Base-by-base conservation (phyloP, 2,888 invertebrate genomes). In the Bhutanitis thaidina region DNA sequence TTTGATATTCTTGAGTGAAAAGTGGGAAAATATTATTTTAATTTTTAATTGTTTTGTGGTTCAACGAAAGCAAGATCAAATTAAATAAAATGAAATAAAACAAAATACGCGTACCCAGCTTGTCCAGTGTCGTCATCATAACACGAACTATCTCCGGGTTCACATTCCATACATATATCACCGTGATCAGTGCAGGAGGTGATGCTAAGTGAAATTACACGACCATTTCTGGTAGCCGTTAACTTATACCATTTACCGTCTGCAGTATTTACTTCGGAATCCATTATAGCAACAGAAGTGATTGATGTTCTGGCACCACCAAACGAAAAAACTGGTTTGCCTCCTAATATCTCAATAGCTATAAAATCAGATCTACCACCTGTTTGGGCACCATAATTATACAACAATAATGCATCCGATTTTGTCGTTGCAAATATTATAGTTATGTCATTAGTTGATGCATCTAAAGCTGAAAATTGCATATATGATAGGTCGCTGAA, bases 231-330 rank as follows among this genome's bases (percentile, higher is more conserved):
- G 0, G 96, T 97, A 0, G 97, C 97, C 0, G 95, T 97, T 13
- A 98, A 92, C 71, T 97, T 96, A 71, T 97, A 94, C 98, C 98
- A 98, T 58, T 92, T 92, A 0, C 97, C 97, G 76, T 97, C 95
- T 1, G 96, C 93, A 12, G 98, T 89, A 57, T 92, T 92, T 63
- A 91, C 91, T 12, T 90, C 90, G 52, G 90, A 90, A 43, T 92
- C 90, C 12, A 91, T 91, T 12, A 96, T 94, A 3, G 93, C 91
- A 1, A 97, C 92, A 0, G 95, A 93, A 0, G 96, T 95, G 32
- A 97, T 96, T 1, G 97, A 96, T 20, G 97, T 97, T 66, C 97
- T 91, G 0, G 96, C 93, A 1, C 96, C 96, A 10, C 97, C 97
- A 74, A 96, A 97, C 0, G 97, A 97, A 77, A 98, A 97, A 13